A percentile compares a stretch with the other conserved stretches of the same genome.
Evolutionary conservation across 1,140 invertebrate species (phyloP).

Genomic region (Uloborus diversus): DNA sequence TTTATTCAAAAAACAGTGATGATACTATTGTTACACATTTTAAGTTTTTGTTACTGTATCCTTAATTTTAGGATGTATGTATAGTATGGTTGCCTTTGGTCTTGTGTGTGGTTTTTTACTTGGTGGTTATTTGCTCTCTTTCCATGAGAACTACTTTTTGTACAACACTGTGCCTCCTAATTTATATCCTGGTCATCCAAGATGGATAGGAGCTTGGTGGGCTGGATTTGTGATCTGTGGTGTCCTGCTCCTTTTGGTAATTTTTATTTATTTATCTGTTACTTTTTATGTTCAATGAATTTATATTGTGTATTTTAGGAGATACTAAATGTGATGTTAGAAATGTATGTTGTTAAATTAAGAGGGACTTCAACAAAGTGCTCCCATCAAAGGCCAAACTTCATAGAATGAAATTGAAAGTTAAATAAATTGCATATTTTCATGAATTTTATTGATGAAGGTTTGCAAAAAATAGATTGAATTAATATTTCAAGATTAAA

Average conservation of each 20-base stretch:
- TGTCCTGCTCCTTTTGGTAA: constrained; percentile 62
- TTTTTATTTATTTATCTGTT: neutral
- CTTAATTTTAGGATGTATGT: constrained; percentile 69
- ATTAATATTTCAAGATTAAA: too few species aligned
- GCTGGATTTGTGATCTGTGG: constrained; percentile 65
- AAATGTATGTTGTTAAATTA: neutral
- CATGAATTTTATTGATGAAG: too few species aligned
- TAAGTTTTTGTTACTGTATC: too few species aligned
- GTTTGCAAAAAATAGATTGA: too few species aligned
- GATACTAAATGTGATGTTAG: neutral
- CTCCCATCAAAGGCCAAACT: too few species aligned
- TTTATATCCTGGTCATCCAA: constrained; percentile 64
- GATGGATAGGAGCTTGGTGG: constrained; percentile 71
- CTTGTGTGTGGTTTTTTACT: constrained; percentile 70
- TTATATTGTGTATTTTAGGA: neutral
- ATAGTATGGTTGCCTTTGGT: constrained; percentile 71
- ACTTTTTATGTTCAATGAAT: neutral
- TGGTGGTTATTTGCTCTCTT: constrained; percentile 69
- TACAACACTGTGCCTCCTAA: constrained; percentile 57
- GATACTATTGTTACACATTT: too few species aligned
- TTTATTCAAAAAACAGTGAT: too few species aligned
- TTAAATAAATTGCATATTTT: too few species aligned
- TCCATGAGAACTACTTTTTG: constrained; percentile 69
- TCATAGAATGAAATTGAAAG: too few species aligned
- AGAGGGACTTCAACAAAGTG: too few species aligned